Percentiles rank a stretch among this genome's conserved stretches.
These are phyloP conservation scores for Microdon myrmicae DNA, from an alignment of 2,888 invertebrate species.

Conservation along the genomic window DNA sequence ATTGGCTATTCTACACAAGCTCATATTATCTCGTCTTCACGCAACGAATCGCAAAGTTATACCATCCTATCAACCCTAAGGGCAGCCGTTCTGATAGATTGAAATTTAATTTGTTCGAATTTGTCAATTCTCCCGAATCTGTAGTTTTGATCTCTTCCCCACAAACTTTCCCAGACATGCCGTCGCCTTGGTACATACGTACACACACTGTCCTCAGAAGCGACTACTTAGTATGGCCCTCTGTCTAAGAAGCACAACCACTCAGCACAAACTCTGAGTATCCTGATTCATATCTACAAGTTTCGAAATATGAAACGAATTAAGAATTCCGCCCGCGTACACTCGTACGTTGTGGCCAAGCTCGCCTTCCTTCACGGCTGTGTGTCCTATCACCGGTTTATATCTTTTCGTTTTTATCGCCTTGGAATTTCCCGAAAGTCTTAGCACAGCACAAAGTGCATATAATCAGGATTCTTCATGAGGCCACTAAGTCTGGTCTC, in stretches of 20 bases:
- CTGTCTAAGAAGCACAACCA: constrained; percentile 1
- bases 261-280: constrained; percentile 16
- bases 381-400: no score
- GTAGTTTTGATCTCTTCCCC: constrained; percentile 27
- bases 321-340: constrained; percentile 51
- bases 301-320: constrained; percentile 27
- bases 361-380: background rate
- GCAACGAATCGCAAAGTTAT: no score
- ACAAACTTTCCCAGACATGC: constrained; percentile 20
- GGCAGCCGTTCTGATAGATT: no score
- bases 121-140: constrained; percentile 38
- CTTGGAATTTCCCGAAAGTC: constrained; percentile 36
- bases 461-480: constrained; percentile 27
- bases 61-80: no score
- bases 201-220: constrained; percentile 13
- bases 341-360: constrained; percentile 10
- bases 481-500: constrained; percentile 47
- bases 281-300: constrained; percentile 44
- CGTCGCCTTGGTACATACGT: constrained; percentile 12
- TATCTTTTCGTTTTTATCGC: constrained; percentile 21
- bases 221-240: constrained; percentile 32
- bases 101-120: no score
- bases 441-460: constrained; percentile 48
- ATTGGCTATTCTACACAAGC: no score
- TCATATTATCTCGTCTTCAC: no score